A percentile compares a stretch with the other conserved stretches of the same genome.
Evolutionary conservation across 2,797 vertebrate species (phyloP).

Genomic region (Sebastes goodei): DNA sequence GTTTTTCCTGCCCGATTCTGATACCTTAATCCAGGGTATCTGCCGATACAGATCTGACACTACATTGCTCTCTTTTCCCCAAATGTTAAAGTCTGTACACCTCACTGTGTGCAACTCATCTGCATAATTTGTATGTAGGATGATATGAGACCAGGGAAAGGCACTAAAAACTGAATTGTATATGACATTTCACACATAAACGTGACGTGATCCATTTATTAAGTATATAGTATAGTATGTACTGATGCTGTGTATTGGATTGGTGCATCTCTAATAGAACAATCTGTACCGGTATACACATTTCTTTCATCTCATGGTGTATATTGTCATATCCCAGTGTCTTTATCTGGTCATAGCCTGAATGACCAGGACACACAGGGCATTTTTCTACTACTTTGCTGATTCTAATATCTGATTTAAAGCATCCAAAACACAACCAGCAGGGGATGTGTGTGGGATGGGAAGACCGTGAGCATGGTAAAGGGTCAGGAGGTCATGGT

Average conservation of each 20-base stretch:
- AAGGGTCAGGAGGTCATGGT: neutral
- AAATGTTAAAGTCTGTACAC: neutral
- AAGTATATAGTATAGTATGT: too few relatives aligned
- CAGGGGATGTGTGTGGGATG: neutral
- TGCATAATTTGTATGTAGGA: neutral
- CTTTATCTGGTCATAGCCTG: neutral
- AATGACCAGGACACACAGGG: neutral
- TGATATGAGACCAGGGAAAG: neutral
- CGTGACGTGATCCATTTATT: neutral
- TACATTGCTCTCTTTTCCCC: neutral
- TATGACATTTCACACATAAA: neutral
- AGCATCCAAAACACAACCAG: neutral
- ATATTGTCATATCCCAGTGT: neutral
- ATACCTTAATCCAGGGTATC: neutral
- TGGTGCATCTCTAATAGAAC: neutral
- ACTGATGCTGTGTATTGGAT: neutral
- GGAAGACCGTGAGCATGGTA: neutral
- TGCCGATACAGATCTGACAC: neutral
- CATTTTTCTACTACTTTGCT: neutral
- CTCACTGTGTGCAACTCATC: neutral
- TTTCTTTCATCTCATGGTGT: too few relatives aligned
- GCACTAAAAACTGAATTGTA: neutral
- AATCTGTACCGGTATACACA: neutral
- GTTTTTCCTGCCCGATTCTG: neutral
- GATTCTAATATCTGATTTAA: neutral